phyloP scores from a whole-genome alignment of 92 coral and sea anemone species.

The Palythoa grandiflora region DNA sequence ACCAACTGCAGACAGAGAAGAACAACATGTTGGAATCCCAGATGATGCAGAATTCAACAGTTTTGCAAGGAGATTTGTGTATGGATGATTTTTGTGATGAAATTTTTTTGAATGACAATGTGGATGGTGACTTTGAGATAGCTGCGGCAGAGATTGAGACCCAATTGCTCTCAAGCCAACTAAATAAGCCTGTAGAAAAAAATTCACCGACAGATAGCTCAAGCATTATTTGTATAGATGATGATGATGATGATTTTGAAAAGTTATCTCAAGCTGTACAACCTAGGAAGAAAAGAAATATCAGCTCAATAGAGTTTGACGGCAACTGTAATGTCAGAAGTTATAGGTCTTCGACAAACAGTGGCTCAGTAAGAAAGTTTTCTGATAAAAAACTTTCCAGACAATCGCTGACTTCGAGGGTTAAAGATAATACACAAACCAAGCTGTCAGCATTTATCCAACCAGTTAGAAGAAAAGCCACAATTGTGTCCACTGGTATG shows the following conservation, averaged over 20 bases:
- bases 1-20: neutral
- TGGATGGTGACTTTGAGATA: constrained; percentile 39
- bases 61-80: neutral
- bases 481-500: neutral
- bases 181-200: neutral
- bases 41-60: neutral
- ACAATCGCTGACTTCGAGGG: neutral
- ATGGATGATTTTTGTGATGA: constrained; percentile 43
- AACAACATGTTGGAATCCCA: neutral
- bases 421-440: neutral
- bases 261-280: neutral
- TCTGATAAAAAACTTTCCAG: neutral
- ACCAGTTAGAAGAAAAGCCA: neutral
- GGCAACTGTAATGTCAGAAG: neutral
- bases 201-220: neutral
- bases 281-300: constrained; percentile 17
- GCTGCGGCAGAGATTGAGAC: constrained; percentile 29
- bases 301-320: neutral
- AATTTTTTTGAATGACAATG: constrained; percentile 44
- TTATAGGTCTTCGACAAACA: neutral
- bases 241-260: constrained; percentile 35
- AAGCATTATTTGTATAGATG: constrained; percentile 1
- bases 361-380: neutral
- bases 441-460: constrained; percentile 4
- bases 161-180: neutral